Base-by-base conservation (phyloP, 2,113 vertebrate genomes). In the Tenrec ecaudatus region DNA sequence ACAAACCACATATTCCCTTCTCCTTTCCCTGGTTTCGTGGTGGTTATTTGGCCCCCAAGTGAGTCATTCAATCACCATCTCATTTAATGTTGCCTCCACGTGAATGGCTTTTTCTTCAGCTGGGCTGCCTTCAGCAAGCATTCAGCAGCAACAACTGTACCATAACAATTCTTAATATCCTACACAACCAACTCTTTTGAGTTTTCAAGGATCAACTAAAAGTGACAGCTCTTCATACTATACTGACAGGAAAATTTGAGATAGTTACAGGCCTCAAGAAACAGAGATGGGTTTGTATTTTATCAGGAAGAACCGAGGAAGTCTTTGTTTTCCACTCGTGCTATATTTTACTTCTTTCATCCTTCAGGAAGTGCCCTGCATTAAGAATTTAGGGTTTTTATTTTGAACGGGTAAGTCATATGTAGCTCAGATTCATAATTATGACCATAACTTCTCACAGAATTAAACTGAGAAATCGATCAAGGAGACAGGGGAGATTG, bases 81-180 rank as follows among this genome's bases (percentile, higher is more conserved):
- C 43, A 69, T 86, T 95, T 82, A 92, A 92, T 94, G 6, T 53
- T 93, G 89, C 84, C 66, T 95, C 80, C 71, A 92, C 68, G 57
- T 83, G 90, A 95, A 66, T 73, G 80, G 75, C 40, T 66, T 62
- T 86, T 38, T 47, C 27, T 47, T 53, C 9, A 27, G 69, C 38
- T 17, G 71, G 36, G 83, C 47, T 69, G 64, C 79, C 36, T 81
- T 77, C 84, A 22, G 77, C 73, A 87, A 88, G 78, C 71, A 19
- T 7, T 77, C 20, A 75, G 31, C 29, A 11, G 82, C 84, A 71
- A 38, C 31, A n/a, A 90, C 90, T 66, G 53, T 31, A n/a, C 77
- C 17, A 66, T 25, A 58, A 31, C 71, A 89, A 78, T 93, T 90
- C 75, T 88, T 81, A 53, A 58, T 14, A 86, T 43, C 60, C 16